Percentiles rank a stretch among this genome's conserved stretches.
Evolutionary conservation across 1,140 invertebrate species (phyloP).

Genomic region (Drosophila melanica): DNA sequence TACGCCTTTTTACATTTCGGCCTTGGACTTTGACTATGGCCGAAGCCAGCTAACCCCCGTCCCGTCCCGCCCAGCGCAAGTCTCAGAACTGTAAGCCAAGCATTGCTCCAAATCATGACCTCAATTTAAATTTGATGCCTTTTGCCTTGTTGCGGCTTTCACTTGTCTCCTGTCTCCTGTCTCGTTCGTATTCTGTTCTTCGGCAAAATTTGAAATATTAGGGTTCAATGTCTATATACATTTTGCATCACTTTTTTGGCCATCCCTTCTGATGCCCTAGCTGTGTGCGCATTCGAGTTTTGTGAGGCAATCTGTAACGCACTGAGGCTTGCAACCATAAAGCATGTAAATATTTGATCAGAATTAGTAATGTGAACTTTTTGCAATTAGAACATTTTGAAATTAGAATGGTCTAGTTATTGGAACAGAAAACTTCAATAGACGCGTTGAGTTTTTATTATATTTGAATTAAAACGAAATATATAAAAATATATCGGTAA

Average conservation of each 20-base stretch:
- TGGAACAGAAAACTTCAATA: too few relatives aligned
- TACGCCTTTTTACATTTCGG: constrained; percentile 45
- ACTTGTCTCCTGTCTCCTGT: constrained; percentile 44
- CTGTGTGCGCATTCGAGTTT: background rate
- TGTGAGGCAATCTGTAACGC: background rate
- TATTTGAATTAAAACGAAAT: too few relatives aligned
- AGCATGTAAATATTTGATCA: too few relatives aligned
- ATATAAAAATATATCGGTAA: too few relatives aligned
- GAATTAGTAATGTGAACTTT: too few relatives aligned
- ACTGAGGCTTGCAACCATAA: background rate
- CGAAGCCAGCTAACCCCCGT: background rate
- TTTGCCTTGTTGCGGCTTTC: constrained; percentile 62
- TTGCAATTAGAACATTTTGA: too few relatives aligned
- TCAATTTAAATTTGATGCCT: constrained; percentile 83
- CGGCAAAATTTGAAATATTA: constrained; percentile 68
- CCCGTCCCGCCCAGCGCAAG: constrained; percentile 11
- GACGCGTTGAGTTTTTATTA: too few relatives aligned
- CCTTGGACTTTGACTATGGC: constrained; percentile 32
- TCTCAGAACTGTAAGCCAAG: background rate
- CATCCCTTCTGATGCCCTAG: constrained; percentile 4
- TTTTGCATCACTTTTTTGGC: constrained; percentile 30
- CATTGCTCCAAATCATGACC: constrained; percentile 76
- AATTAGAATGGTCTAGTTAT: too few relatives aligned
- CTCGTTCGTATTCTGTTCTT: constrained; percentile 11
- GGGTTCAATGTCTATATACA: constrained; percentile 73